phyloP scores from a whole-genome alignment of 2,113 vertebrate species.

The Orientallactaga bullata region DNA sequence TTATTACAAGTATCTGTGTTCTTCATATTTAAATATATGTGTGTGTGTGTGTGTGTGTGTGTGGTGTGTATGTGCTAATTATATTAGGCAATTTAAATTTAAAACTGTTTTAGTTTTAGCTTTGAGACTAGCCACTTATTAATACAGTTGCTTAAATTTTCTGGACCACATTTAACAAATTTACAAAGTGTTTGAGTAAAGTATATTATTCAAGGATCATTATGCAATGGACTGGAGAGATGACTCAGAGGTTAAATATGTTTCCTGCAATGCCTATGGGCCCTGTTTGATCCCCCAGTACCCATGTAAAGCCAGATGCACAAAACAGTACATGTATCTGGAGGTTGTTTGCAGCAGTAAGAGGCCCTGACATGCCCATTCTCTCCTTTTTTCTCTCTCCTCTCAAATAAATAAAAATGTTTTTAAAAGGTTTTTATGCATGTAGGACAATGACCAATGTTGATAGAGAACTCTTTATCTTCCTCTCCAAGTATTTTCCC shows the following conservation, averaged over 20 bases:
- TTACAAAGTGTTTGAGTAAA: background rate
- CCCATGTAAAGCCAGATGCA: too few relatives aligned
- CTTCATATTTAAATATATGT: background rate
- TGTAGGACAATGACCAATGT: background rate
- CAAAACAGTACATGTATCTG: too few relatives aligned
- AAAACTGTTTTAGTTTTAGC: background rate
- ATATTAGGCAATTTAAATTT: background rate
- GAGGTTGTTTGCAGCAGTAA: too few relatives aligned
- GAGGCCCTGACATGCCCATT: too few relatives aligned
- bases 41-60: too few relatives aligned
- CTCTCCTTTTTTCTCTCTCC: too few relatives aligned
- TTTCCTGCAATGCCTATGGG: too few relatives aligned
- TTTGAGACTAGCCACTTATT: background rate
- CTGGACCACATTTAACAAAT: background rate
- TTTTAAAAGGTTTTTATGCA: background rate
- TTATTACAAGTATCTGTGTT: background rate
- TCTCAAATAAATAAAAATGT: background rate
- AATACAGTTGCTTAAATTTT: background rate
- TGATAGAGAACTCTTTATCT: background rate
- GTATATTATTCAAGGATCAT: background rate
- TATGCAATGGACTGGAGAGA: too few relatives aligned
- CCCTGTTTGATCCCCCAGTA: too few relatives aligned
- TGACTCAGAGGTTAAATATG: too few relatives aligned
- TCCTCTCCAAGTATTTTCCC: background rate
- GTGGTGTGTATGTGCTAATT: too few relatives aligned